phyloP scores from a whole-genome alignment of 2,888 invertebrate species.

The Molanna angustata region DNA sequence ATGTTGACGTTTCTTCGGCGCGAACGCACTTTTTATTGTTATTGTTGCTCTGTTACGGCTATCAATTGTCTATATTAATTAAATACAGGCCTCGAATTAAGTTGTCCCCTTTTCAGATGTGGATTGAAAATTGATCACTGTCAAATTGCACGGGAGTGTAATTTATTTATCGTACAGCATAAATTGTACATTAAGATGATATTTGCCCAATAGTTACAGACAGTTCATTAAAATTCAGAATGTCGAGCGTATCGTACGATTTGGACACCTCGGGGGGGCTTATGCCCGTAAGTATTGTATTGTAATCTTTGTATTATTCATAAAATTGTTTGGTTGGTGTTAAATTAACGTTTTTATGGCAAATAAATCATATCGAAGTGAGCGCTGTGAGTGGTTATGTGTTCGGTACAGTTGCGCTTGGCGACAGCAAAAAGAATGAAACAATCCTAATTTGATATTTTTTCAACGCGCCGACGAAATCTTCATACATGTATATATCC shows the following conservation, averaged over 20 bases:
- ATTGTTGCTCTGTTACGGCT: constrained; percentile 22
- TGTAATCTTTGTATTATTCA: background rate
- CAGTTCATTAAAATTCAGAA: constrained; percentile 9
- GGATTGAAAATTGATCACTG: too few species aligned
- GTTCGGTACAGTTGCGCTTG: too few species aligned
- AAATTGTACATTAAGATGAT: background rate
- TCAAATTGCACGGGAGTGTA: too few species aligned
- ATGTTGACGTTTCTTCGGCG: constrained; percentile 27
- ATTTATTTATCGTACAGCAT: too few species aligned
- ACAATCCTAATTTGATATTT: too few species aligned
- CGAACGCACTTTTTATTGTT: constrained; percentile 23
- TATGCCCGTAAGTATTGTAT: constrained; percentile 72
- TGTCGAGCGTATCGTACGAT: constrained; percentile 63
- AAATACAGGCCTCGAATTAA: background rate
- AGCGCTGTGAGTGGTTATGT: constrained; percentile 1
- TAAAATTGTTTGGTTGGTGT: too few species aligned
- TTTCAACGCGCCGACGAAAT: too few species aligned
- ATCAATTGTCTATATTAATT: background rate
- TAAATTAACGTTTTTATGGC: too few species aligned
- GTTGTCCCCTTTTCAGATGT: background rate
- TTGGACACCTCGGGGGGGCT: constrained; percentile 76
- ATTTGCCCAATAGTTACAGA: background rate
- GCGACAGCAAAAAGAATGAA: too few species aligned
- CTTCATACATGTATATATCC: too few species aligned
- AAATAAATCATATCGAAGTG: too few species aligned